Evolutionary conservation across 2,888 invertebrate genomes (phyloP).

Genomic region (Hesperia comma): DNA sequence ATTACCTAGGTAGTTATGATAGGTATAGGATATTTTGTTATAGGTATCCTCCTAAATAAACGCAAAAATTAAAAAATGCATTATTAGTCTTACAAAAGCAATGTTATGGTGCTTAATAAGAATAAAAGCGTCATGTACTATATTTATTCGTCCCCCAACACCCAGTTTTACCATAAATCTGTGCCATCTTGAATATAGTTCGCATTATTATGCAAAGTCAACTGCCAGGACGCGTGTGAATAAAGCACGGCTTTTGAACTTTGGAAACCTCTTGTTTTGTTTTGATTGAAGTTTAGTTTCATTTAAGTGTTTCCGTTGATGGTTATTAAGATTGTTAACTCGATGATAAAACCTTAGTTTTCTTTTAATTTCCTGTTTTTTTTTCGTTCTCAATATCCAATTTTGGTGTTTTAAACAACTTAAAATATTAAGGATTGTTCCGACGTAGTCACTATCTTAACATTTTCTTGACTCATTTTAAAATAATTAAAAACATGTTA

Average conservation of each 20-base stretch:
- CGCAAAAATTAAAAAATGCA: background rate
- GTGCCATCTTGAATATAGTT: slow-evolving; percentile 71
- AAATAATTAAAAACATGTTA: too few species aligned
- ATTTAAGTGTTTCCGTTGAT: slow-evolving; percentile 19
- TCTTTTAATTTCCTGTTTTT: slow-evolving; percentile 11
- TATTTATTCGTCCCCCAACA: slow-evolving; percentile 67
- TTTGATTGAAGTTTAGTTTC: slow-evolving; percentile 3
- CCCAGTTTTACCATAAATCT: slow-evolving; percentile 61
- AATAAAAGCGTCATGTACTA: slow-evolving; percentile 50
- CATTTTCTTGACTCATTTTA: too few species aligned
- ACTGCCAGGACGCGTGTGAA: slow-evolving; percentile 33
- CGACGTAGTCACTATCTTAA: background rate
- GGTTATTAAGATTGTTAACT: slow-evolving; percentile 16
- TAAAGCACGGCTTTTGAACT: slow-evolving; percentile 30
- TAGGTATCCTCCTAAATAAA: too few species aligned
- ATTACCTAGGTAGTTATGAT: too few species aligned
- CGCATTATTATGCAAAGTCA: slow-evolving; percentile 56
- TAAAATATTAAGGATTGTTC: too few species aligned
- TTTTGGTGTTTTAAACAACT: background rate
- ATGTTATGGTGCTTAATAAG: slow-evolving; percentile 53
- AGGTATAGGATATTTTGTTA: too few species aligned
- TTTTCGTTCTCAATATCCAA: background rate
- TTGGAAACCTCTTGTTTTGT: slow-evolving; percentile 24
- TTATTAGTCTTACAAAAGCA: slow-evolving; percentile 23
- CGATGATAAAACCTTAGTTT: slow-evolving; percentile 3